Conservation (phyloP, 2,888 invertebrate species). For the Plagodis dolabraria region DNA sequence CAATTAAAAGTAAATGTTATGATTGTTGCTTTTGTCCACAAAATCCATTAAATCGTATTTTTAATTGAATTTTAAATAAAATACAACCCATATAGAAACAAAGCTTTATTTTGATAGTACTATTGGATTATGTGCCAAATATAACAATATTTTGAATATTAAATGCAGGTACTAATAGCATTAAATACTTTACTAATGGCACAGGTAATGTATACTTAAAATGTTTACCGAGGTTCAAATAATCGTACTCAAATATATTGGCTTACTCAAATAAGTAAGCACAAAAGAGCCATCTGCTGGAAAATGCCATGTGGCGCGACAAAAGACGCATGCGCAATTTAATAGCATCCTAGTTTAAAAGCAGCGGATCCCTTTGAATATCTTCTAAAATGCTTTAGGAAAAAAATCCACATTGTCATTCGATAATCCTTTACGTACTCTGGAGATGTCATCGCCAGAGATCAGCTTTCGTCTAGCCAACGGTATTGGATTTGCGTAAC, state of each 20-base stretch:
- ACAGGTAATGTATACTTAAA: conserved; percentile 18
- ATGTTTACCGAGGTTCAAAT: conserved; percentile 12
- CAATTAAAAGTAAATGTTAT: too few relatives aligned
- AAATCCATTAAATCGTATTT: too few relatives aligned
- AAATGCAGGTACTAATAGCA: too few relatives aligned
- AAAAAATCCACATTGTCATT: conserved; percentile 81
- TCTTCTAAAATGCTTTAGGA: conserved; percentile 62
- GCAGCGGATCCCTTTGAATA: conserved; percentile 70
- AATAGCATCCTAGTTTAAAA: conserved; percentile 80
- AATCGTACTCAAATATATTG: conserved; percentile 47
- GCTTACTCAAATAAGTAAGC: conserved; percentile 59
- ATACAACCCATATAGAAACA: too few relatives aligned
- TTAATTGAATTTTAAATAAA: too few relatives aligned
- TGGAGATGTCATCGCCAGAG: conserved; percentile 80
- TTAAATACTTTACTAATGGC: conserved; percentile 1
- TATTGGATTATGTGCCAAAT: too few relatives aligned
- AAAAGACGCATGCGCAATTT: conserved; percentile 82
- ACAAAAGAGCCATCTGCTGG: conserved; percentile 79
- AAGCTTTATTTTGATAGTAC: too few relatives aligned
- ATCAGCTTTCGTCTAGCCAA: conserved; percentile 81
- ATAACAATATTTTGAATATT: too few relatives aligned
- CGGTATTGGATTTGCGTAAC: conserved; percentile 82
- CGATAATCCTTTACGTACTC: conserved; percentile 83
- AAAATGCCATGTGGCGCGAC: conserved; percentile 79
- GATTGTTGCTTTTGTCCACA: too few relatives aligned